Evolutionary conservation across 2,888 invertebrate species (phyloP).

Genomic region (Hoplodrina blanda): DNA sequence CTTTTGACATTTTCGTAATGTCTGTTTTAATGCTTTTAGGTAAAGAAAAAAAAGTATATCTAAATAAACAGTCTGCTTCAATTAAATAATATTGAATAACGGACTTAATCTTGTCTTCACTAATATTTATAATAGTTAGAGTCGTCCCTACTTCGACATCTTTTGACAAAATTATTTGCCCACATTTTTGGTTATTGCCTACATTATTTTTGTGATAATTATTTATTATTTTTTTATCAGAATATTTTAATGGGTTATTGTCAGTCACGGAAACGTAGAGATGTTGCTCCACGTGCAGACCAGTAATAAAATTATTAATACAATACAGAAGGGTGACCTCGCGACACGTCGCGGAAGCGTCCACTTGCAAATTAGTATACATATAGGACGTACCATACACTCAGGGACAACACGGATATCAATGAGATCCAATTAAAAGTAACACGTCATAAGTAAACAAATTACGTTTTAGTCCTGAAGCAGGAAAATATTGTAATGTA

Average conservation of each 20-base stretch:
- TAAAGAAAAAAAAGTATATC: conserved; percentile 33
- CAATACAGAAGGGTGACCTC: conserved; percentile 72
- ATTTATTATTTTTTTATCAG: background rate
- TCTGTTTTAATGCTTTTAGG: conserved; percentile 32
- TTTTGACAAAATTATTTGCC: conserved; percentile 46
- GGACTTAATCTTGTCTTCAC: conserved; percentile 49
- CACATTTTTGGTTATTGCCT: conserved; percentile 42
- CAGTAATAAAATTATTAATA: conserved; percentile 70
- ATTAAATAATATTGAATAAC: conserved; percentile 54
- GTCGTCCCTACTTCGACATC: conserved; percentile 51
- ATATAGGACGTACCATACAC: conserved; percentile 39
- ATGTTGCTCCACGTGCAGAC: conserved; percentile 60
- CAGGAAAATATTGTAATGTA: conserved; percentile 42
- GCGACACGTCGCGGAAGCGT: conserved; percentile 84
- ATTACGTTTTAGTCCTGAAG: conserved; percentile 36
- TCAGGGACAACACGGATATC: conserved; percentile 75
- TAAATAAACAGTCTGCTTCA: conserved; percentile 34
- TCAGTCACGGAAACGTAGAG: conserved; percentile 74
- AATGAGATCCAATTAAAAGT: conserved; percentile 66
- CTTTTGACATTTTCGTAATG: conserved; percentile 60
- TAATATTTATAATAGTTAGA: conserved; percentile 45
- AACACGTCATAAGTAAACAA: conserved; percentile 43
- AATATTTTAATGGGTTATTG: conserved; percentile 58
- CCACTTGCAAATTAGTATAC: conserved; percentile 86
- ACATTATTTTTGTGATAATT: conserved; percentile 9